A percentile compares a stretch with the other conserved stretches of the same genome.
Evolutionary conservation across 2,888 invertebrate genomes (phyloP).

Genomic region (Drosophila neotestacea): DNA sequence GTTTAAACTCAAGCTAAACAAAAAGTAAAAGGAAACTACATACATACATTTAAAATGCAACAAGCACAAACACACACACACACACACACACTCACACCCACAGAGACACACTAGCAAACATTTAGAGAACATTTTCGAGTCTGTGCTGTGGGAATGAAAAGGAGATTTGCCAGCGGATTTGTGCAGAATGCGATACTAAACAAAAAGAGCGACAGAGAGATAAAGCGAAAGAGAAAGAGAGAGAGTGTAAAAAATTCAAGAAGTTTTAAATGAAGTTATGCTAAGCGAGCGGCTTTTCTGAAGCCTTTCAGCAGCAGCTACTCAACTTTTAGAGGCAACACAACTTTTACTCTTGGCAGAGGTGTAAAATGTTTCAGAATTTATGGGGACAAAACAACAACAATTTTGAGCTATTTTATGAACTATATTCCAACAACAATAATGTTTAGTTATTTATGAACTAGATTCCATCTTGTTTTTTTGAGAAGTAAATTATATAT

Average conservation of each 20-base stretch:
- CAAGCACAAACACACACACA: conserved; percentile 26
- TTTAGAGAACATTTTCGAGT: conserved; percentile 44
- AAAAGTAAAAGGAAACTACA: conserved; percentile 53
- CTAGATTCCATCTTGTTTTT: neutral
- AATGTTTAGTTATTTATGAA: neutral
- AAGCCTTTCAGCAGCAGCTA: conserved; percentile 29
- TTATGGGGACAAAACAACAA: neutral
- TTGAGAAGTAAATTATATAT: neutral
- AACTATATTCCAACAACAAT: neutral
- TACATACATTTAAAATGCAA: conserved; percentile 62
- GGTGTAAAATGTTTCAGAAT: conserved; percentile 19
- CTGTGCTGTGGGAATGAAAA: conserved; percentile 41
- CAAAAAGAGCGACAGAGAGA: conserved; percentile 7
- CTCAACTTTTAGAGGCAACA: conserved; percentile 15
- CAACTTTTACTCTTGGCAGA: conserved; percentile 5
- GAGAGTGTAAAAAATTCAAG: conserved; percentile 1
- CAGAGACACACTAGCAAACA: conserved; percentile 21
- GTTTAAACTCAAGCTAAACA: conserved; percentile 53
- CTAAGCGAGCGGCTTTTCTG: conserved; percentile 39
- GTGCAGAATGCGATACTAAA: conserved; percentile 16
- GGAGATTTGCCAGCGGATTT: conserved; percentile 51
- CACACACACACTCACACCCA: conserved; percentile 25
- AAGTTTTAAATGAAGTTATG: conserved; percentile 33
- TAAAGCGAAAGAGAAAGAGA: neutral
- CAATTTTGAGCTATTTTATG: neutral